Evolutionary conservation across 2,888 invertebrate species (phyloP).

Genomic region (Maniola hyperantus): DNA sequence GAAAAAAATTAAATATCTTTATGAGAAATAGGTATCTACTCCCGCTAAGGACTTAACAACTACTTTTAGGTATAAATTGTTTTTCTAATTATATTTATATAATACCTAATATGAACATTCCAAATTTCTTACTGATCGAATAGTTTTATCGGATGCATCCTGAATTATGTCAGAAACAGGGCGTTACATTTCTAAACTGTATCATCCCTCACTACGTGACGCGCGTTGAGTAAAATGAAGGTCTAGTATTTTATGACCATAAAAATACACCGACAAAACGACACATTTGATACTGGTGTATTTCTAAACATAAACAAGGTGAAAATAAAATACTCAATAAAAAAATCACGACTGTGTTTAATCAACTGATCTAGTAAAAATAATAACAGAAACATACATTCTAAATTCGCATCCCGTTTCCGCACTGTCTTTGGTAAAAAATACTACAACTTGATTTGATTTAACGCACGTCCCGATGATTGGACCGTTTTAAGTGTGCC

Average conservation of each 20-base stretch:
- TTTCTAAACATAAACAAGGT: too few species aligned
- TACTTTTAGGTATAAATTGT: conserved; percentile 23
- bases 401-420: too few species aligned
- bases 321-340: too few species aligned
- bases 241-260: too few species aligned
- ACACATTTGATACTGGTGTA: too few species aligned
- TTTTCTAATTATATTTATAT: conserved; percentile 39
- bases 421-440: too few species aligned
- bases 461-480: neutral
- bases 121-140: conserved; percentile 55
- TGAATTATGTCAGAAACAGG: conserved; percentile 36
- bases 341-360: too few species aligned
- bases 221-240: neutral
- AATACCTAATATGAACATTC: conserved; percentile 54
- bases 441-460: too few species aligned
- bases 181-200: conserved; percentile 17
- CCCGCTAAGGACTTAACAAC: conserved; percentile 3
- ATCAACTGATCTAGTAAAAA: too few species aligned
- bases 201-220: conserved; percentile 22
- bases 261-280: too few species aligned
- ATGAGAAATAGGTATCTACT: conserved; percentile 7
- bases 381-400: too few species aligned
- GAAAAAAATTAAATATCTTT: neutral
- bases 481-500: neutral
- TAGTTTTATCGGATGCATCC: conserved; percentile 29